Conservation (phyloP, 1,140 invertebrate species). For the Drosophila oshimai region DNA sequence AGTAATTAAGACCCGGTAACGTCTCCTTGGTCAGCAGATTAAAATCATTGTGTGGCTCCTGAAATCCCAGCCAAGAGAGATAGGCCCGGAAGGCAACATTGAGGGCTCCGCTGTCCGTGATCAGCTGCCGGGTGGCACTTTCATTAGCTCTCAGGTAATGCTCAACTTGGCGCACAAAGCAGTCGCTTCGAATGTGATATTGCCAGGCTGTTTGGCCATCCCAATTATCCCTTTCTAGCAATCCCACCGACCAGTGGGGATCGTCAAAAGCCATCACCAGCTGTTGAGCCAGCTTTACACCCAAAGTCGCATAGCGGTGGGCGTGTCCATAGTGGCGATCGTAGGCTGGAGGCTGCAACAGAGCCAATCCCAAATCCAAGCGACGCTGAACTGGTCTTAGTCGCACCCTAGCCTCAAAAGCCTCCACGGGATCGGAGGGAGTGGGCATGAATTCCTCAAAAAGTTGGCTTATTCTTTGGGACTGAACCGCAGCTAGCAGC, state of each 20-base stretch:
- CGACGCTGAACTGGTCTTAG: constrained; percentile 94
- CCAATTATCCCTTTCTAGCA: constrained; percentile 89
- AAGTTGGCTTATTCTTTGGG: constrained; percentile 36
- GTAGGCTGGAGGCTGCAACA: constrained; percentile 96
- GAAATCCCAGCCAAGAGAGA: constrained; percentile 68
- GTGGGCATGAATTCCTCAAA: constrained; percentile 29
- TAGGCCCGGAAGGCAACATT: constrained; percentile 86
- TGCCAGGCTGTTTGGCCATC: constrained; percentile 93
- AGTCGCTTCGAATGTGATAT: constrained; percentile 94
- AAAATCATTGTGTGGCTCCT: constrained; percentile 69
- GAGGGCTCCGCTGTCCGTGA: constrained; percentile 86
- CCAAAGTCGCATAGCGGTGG: constrained; percentile 97
- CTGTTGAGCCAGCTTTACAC: constrained; percentile 96
- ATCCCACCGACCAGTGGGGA: constrained; percentile 95
- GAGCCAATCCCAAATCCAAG: constrained; percentile 97
- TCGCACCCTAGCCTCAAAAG: constrained; percentile 53
- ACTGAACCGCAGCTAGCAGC: constrained; percentile 33
- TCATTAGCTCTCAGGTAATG: constrained; percentile 83
- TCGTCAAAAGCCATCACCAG: constrained; percentile 97
- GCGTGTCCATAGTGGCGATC: constrained; percentile 93
- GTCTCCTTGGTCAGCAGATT: constrained; percentile 52
- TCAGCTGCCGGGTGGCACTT: constrained; percentile 86
- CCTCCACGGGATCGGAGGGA: constrained; percentile 53
- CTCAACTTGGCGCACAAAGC: constrained; percentile 95
- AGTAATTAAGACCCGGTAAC: constrained; percentile 58